Base-by-base conservation (phyloP, 2,888 invertebrate species). In the Argyresthia goedartella region DNA sequence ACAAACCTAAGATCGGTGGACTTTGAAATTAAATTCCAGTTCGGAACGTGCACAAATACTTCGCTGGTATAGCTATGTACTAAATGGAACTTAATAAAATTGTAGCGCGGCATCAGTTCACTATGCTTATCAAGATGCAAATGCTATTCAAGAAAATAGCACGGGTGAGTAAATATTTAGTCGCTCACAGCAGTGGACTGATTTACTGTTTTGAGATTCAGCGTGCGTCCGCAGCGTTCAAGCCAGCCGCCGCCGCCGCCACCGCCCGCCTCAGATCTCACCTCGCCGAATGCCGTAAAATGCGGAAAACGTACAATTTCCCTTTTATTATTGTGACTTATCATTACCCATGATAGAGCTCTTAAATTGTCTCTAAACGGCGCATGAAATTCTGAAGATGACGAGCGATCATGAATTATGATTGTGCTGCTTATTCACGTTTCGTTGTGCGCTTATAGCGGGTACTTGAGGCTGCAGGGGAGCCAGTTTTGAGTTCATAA, bases 161-260 rank as follows among this genome's bases (percentile, higher is more conserved):
- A 58, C 63, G 60, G 63, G 67, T 73, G 70, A 70, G 70, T 71
- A 73, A 73, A 77, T 72, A 73, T 75, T 73, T 71, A 71, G 66
- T 64, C 67, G 63, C 71, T 74, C 70, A 69, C 71, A 71, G 73
- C 72, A 76, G 73, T 73, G 71, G 71, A 73, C 77, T 75, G 76
- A 76, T 79, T 79, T 76, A 71, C 72, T 75, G 69, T 72, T 78
- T 78, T 72, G 74, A 63, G 69, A 81, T 81, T 81, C 80, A 69
- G 71, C 59, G 64, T 73, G 75, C 79, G 77, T 80, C 65, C 72
- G 66, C 6, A 25, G 25, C 25, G 25, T 25, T 25, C 25, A 6
- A 25, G 25, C 25, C 2, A 25, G 25, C 25, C 25, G 25, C 25
- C 25, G 25, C 25, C 67, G 65, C 66, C 67, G 68, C 72, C 71